Evolutionary conservation across 1,140 invertebrate genomes (phyloP).

Genomic region (Drosophila ambigua): DNA sequence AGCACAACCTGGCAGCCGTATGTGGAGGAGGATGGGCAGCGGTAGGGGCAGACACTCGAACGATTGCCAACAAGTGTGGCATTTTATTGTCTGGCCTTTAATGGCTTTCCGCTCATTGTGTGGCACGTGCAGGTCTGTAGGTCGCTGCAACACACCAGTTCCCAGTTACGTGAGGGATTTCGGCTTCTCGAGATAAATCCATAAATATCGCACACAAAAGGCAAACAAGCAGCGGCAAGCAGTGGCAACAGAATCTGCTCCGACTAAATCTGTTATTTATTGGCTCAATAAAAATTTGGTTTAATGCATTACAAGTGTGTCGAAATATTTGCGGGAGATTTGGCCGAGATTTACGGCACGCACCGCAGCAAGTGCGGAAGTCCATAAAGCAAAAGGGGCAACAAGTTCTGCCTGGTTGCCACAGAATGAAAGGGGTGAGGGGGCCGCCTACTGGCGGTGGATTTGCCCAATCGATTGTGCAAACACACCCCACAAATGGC

Average conservation of each 20-base stretch:
- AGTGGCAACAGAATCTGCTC: constrained; percentile 7
- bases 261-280: constrained; percentile 74
- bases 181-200: constrained; percentile 32
- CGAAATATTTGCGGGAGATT: constrained; percentile 39
- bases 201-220: constrained; percentile 55
- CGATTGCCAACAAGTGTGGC: constrained; percentile 72
- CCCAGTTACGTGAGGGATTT: constrained; percentile 65
- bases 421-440: neutral
- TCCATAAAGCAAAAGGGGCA: constrained; percentile 53
- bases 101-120: constrained; percentile 46
- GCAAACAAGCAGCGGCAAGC: constrained; percentile 28
- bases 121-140: constrained; percentile 53
- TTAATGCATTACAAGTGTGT: constrained; percentile 71
- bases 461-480: constrained; percentile 37
- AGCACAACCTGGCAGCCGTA: constrained; percentile 22
- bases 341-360: constrained; percentile 44
- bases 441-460: neutral
- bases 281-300: constrained; percentile 70
- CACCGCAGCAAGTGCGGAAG: constrained; percentile 18
- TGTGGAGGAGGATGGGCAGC: neutral
- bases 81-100: constrained; percentile 74
- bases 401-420: constrained; percentile 57
- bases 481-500: constrained; percentile 34
- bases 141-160: constrained; percentile 16
- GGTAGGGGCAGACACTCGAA: constrained; percentile 15